Evolutionary conservation across 2,888 invertebrate species (phyloP).

Genomic region (Diarsia rubi): DNA sequence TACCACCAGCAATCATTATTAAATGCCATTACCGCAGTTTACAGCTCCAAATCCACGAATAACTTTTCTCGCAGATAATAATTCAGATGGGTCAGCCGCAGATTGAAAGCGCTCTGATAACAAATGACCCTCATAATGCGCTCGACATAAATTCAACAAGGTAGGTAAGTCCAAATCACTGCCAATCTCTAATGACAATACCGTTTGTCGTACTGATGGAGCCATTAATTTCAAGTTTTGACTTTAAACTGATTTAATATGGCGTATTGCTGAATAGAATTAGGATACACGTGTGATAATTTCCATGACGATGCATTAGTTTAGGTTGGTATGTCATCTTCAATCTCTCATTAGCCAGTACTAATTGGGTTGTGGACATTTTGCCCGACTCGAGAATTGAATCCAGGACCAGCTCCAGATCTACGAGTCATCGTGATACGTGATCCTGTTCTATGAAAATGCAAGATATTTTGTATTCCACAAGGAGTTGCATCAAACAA

Average conservation of each 20-base stretch:
- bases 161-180: conserved; percentile 67
- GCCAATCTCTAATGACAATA: conserved; percentile 66
- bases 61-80: conserved; percentile 53
- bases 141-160: conserved; percentile 61
- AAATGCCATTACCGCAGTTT: conserved; percentile 1
- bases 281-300: neutral
- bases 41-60: conserved; percentile 26
- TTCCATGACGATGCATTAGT: neutral
- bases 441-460: neutral
- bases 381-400: no score
- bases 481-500: neutral
- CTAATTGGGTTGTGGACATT: no score
- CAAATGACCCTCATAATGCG: conserved; percentile 63
- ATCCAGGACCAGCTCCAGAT: no score
- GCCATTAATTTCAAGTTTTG: conserved; percentile 58
- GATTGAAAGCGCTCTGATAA: conserved; percentile 61
- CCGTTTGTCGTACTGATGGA: conserved; percentile 59
- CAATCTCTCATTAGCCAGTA: no score
- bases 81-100: conserved; percentile 58
- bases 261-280: neutral
- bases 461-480: neutral
- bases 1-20: neutral
- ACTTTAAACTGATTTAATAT: conserved; percentile 46
- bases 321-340: neutral
- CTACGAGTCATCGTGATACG: neutral